Percentiles rank a stretch among this genome's conserved stretches.
These are phyloP conservation scores for Alexandromys fortis DNA, from an alignment of 2,113 vertebrate species.

Conservation along the genomic window DNA sequence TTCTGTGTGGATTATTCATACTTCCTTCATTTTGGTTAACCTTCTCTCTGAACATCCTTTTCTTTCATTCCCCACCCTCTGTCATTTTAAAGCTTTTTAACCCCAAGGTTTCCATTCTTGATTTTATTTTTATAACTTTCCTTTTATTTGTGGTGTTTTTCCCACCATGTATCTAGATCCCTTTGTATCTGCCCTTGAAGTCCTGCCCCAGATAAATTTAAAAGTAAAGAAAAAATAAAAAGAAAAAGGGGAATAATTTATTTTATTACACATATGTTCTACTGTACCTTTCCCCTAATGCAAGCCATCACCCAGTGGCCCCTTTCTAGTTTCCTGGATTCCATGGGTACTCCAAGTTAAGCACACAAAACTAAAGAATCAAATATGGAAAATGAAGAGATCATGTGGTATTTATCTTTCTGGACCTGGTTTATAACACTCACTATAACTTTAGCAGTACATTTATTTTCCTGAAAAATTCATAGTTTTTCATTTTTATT, in stretches of 20 bases:
- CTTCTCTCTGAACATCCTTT: neutral
- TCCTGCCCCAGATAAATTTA: neutral
- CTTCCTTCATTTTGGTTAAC: neutral
- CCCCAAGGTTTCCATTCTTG: neutral
- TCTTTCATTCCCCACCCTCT: neutral
- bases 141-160: neutral
- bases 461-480: neutral
- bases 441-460: neutral
- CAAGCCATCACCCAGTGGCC: neutral
- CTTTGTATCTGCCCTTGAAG: neutral
- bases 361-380: neutral
- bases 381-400: neutral
- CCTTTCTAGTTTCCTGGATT: neutral
- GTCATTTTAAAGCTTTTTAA: neutral
- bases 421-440: neutral
- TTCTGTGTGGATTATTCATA: neutral
- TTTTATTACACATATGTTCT: neutral
- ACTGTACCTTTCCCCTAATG: neutral
- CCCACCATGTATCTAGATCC: neutral
- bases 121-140: neutral
- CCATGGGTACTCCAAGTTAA: neutral
- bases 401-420: neutral
- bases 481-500: neutral
- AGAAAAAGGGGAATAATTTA: neutral
- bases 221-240: neutral